Evolutionary conservation across 2,113 vertebrate species (phyloP).

Genomic region (Pseudopipra pipra): DNA sequence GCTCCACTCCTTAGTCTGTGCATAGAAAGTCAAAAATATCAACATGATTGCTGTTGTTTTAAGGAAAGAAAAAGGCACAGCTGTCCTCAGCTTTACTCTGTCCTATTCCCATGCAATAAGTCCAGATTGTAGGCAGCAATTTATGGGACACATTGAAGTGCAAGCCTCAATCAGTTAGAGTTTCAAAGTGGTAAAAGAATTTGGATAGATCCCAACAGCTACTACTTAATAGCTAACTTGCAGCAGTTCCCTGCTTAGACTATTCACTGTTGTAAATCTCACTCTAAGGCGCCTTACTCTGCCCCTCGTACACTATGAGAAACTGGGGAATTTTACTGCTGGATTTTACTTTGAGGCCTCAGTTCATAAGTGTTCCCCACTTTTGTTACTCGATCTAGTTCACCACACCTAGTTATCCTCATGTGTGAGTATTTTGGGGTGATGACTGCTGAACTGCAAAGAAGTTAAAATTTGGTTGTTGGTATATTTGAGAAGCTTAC

Average conservation of each 20-base stretch:
- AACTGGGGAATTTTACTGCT: neutral
- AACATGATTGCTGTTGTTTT: neutral
- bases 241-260: neutral
- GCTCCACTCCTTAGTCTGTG: neutral
- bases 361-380: neutral
- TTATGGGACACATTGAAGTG: neutral
- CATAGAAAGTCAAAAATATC: neutral
- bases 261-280: neutral
- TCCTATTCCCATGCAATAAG: neutral
- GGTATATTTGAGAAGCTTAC: neutral
- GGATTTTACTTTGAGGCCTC: neutral
- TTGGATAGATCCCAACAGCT: neutral
- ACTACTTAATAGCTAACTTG: neutral
- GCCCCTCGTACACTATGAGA: neutral
- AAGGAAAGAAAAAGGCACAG: fast-evolving
- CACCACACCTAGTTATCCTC: neutral
- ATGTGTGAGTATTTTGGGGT: neutral
- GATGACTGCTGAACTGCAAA: neutral
- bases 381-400: neutral
- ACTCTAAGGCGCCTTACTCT: neutral
- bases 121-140: neutral
- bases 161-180: neutral
- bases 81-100: neutral
- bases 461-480: neutral
- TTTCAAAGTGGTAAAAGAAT: neutral